phyloP scores from a whole-genome alignment of 2,888 invertebrate genomes.

The Xestia xanthographa region DNA sequence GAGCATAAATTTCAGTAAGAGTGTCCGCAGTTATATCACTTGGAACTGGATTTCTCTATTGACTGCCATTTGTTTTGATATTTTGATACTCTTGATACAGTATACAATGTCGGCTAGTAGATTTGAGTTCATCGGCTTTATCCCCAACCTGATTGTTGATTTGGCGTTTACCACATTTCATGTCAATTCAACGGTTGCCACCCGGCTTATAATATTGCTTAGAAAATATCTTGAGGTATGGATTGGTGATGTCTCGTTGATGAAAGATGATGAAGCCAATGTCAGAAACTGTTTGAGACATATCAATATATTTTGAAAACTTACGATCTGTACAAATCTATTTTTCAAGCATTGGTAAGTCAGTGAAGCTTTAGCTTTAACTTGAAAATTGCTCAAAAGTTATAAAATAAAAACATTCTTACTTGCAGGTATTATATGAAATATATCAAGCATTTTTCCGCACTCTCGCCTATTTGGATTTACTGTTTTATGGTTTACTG shows the following conservation, averaged over 20 bases:
- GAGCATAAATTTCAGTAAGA: slow-evolving; percentile 16
- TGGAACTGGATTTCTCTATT: slow-evolving; percentile 40
- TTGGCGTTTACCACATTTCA: background rate
- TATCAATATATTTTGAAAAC: slow-evolving; percentile 21
- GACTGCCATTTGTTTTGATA: background rate
- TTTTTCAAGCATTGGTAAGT: too few relatives aligned
- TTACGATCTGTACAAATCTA: slow-evolving; percentile 14
- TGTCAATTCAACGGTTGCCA: slow-evolving; percentile 25
- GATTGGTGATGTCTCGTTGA: slow-evolving; percentile 4
- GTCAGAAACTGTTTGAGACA: background rate
- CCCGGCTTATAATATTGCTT: slow-evolving; percentile 26
- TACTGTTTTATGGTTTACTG: background rate
- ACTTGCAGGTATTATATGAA: background rate
- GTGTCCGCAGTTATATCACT: slow-evolving; percentile 12
- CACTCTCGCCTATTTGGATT: background rate
- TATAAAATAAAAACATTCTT: background rate
- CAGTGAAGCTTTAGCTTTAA: slow-evolving; percentile 15
- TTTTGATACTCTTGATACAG: background rate
- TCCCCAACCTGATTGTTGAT: background rate
- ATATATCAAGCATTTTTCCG: slow-evolving; percentile 2
- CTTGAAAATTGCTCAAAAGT: background rate
- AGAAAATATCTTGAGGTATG: slow-evolving; percentile 25
- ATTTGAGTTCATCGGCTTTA: too few relatives aligned
- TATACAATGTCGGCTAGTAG: background rate
- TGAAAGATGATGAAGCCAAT: background rate